Evolutionary conservation across 2,888 invertebrate species (phyloP).

Genomic region (Eristalis intricaria): DNA sequence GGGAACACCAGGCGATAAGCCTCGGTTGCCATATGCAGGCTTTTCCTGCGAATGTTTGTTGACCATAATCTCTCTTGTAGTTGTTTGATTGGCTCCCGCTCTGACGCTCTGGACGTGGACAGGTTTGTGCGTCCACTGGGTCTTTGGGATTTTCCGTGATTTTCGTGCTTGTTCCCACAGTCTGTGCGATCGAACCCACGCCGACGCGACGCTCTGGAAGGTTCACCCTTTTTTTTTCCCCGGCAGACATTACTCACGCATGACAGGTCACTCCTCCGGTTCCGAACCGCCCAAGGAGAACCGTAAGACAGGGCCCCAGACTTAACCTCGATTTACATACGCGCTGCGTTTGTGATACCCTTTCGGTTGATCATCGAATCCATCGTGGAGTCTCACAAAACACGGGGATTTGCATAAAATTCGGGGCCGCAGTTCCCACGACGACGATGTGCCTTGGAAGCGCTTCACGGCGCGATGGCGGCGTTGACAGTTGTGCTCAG

Average conservation of each 20-base stretch:
- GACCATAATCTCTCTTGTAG: background rate
- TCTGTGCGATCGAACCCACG: background rate
- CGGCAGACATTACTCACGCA: conserved; percentile 54
- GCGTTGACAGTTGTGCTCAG: conserved; percentile 33
- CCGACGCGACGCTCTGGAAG: background rate
- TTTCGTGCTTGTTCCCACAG: background rate
- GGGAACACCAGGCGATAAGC: background rate
- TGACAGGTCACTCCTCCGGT: conserved; percentile 58
- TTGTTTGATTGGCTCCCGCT: background rate
- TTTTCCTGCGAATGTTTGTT: background rate
- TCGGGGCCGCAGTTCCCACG: conserved; percentile 55
- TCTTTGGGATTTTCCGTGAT: background rate
- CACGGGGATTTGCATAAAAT: conserved; percentile 61
- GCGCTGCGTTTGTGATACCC: conserved; percentile 35
- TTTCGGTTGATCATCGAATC: conserved; percentile 11
- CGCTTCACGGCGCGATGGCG: background rate
- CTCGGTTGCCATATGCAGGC: background rate
- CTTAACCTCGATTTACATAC: conserved; percentile 39
- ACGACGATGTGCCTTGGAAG: conserved; percentile 24
- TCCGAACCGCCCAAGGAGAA: background rate
- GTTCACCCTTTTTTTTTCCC: conserved; percentile 50
- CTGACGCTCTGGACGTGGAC: background rate
- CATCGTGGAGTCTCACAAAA: conserved; percentile 38
- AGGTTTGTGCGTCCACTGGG: background rate
- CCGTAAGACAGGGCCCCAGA: background rate